Conservation (phyloP, 2,113 vertebrate genomes). For the Oncorhynchus masou region DNA sequence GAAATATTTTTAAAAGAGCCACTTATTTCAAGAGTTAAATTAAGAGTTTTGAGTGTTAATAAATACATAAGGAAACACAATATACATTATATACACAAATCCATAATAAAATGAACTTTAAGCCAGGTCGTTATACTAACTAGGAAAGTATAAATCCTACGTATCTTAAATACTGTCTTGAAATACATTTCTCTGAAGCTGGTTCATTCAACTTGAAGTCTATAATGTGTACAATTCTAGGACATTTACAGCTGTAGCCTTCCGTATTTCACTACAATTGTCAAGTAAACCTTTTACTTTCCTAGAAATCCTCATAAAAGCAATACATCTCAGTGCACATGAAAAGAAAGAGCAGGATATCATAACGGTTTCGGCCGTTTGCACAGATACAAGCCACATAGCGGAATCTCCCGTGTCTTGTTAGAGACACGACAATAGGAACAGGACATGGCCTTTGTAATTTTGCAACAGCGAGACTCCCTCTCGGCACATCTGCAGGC, state of each 20-base stretch:
- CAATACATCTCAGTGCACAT: not conserved
- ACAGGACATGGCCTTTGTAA: not conserved
- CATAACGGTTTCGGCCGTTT: constrained; percentile 46
- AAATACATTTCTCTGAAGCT: constrained; percentile 1
- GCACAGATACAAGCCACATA: constrained; percentile 26
- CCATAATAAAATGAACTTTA: constrained; percentile 48
- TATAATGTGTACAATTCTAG: not conserved
- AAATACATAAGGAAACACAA: constrained; percentile 24
- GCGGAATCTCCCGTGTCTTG: constrained; percentile 23
- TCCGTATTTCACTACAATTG: not conserved
- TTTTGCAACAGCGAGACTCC: not conserved
- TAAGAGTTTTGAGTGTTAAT: not conserved
- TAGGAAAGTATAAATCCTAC: not conserved
- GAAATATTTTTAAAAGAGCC: not conserved
- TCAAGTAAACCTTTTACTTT: constrained; percentile 18
- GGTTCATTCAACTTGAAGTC: constrained; percentile 4
- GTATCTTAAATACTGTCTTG: not conserved
- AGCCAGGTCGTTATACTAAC: constrained; percentile 4
- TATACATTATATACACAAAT: constrained; percentile 1
- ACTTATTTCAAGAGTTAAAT: not conserved
- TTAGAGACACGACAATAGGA: constrained; percentile 6
- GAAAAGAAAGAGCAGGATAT: not conserved
- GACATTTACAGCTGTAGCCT: no score
- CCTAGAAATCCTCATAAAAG: constrained; percentile 19
- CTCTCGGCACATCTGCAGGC: constrained; percentile 18